These are phyloP conservation scores for Magallana gigas DNA, from an alignment of 1,140 invertebrate species.

Conservation along the genomic window DNA sequence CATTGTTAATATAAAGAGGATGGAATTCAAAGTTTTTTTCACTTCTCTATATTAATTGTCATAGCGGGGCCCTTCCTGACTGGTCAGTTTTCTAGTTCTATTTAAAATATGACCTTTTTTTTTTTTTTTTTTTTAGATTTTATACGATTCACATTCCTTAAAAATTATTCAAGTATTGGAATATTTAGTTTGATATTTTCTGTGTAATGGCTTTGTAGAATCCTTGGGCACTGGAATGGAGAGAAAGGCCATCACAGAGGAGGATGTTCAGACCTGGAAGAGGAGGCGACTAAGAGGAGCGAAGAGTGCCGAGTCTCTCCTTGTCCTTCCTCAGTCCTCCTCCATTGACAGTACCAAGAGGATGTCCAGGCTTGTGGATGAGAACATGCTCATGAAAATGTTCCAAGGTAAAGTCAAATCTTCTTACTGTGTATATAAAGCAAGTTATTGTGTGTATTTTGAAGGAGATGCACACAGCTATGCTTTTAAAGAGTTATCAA, in stretches of 20 bases:
- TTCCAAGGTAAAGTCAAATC: conserved; percentile 55
- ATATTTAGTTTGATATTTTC: background rate
- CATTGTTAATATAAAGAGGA: too few relatives aligned
- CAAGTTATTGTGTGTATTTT: too few relatives aligned
- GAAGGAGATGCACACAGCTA: too few relatives aligned
- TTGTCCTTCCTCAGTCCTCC: conserved; percentile 60
- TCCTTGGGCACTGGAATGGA: conserved; percentile 55
- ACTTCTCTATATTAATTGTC: too few relatives aligned
- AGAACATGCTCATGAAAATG: conserved; percentile 56
- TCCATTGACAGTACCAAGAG: conserved; percentile 60
- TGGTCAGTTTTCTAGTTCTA: too few relatives aligned
- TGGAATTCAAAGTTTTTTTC: too few relatives aligned
- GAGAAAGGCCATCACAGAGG: conserved; percentile 74
- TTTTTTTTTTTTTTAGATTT: background rate
- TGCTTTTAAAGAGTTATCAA: too few relatives aligned
- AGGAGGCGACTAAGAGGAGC: conserved; percentile 72
- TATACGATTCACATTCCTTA: too few relatives aligned
- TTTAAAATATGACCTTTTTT: too few relatives aligned
- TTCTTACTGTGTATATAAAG: too few relatives aligned
- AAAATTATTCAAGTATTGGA: too few relatives aligned
- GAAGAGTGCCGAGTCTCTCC: conserved; percentile 75
- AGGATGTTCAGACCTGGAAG: conserved; percentile 75
- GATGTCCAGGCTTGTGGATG: conserved; percentile 50
- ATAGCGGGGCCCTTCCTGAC: too few relatives aligned
- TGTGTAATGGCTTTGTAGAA: conserved; percentile 30